Percentiles rank a stretch among this genome's conserved stretches.
Conservation (phyloP, 2,888 invertebrate genomes). For the Diachrysia chrysitis region DNA sequence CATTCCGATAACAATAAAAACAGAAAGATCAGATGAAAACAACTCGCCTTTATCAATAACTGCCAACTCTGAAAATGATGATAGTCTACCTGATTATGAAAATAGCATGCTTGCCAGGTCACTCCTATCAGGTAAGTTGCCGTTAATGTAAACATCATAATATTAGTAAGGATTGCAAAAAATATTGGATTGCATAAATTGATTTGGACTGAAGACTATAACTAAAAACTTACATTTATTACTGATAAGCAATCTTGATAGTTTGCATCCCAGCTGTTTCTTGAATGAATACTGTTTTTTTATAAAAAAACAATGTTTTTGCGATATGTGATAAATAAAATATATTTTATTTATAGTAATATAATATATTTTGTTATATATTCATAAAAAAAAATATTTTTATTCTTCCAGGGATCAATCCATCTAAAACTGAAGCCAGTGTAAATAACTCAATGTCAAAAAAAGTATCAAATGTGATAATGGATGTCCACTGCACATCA, state of each 20-base stretch:
- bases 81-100: conserved; percentile 86
- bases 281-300: too few relatives aligned
- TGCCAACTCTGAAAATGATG: conserved; percentile 81
- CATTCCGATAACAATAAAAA: conserved; percentile 81
- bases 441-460: conserved; percentile 75
- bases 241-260: too few relatives aligned
- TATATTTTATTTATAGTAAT: too few relatives aligned
- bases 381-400: too few relatives aligned
- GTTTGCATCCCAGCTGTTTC: too few relatives aligned
- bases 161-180: too few relatives aligned
- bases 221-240: too few relatives aligned
- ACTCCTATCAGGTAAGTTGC: conserved; percentile 80
- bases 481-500: conserved; percentile 70
- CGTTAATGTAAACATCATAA: neutral
- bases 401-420: conserved; percentile 80
- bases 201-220: too few relatives aligned
- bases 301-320: too few relatives aligned
- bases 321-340: too few relatives aligned
- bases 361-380: too few relatives aligned
- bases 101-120: conserved; percentile 88
- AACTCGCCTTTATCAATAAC: conserved; percentile 72
- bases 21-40: conserved; percentile 79
- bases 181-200: too few relatives aligned
- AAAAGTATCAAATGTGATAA: conserved; percentile 72
- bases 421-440: conserved; percentile 81